These are phyloP conservation scores for Tylochromis polylepis DNA, from an alignment of 2,113 vertebrate species.

Conservation along the genomic window DNA sequence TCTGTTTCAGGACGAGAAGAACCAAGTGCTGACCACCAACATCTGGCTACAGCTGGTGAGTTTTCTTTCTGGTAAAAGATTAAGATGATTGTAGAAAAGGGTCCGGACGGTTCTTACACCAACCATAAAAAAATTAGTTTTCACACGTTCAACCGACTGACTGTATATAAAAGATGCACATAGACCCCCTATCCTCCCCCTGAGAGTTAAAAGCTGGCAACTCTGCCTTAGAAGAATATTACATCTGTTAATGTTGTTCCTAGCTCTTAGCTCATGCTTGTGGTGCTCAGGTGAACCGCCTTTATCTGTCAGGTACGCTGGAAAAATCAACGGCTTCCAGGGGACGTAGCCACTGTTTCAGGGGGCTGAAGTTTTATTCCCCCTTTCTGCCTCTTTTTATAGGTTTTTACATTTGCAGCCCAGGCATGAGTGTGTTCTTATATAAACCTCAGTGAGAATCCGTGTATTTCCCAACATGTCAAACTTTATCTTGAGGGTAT, in stretches of 20 bases:
- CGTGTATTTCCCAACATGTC: neutral
- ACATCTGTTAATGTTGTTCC: neutral
- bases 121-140: neutral
- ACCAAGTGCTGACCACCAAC: constrained; percentile 90
- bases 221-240: too few relatives aligned
- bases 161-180: neutral
- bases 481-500: neutral
- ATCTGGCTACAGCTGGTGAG: constrained; percentile 92
- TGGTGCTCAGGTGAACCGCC: neutral
- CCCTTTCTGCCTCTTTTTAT: neutral
- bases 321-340: neutral
- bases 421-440: neutral
- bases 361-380: neutral
- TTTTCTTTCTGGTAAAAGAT: neutral
- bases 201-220: too few relatives aligned
- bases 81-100: neutral
- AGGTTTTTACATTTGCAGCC: neutral
- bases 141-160: neutral
- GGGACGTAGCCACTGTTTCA: accelerated
- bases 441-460: neutral
- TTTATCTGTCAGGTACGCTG: neutral
- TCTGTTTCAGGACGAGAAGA: constrained; percentile 86
- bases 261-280: neutral
- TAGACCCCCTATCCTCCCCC: too few relatives aligned
- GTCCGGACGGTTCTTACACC: neutral